phyloP scores from a whole-genome alignment of 2,888 invertebrate genomes.

The Limnephilus marmoratus region DNA sequence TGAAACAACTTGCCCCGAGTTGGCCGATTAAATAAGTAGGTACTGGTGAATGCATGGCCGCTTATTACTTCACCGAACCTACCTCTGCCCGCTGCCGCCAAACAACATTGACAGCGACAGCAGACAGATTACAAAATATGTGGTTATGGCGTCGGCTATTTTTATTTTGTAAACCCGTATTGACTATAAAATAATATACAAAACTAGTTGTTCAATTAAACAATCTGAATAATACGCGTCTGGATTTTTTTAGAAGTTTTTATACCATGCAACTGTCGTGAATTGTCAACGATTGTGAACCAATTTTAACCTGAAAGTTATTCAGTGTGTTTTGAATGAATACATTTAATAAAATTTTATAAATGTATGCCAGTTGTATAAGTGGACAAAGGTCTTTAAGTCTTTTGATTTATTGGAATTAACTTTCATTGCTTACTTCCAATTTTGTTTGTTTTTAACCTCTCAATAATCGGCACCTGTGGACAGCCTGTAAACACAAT shows the following conservation, averaged over 20 bases:
- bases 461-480: neutral
- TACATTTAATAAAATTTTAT: neutral
- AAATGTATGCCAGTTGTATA: neutral
- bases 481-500: neutral
- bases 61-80: neutral
- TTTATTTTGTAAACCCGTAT: neutral
- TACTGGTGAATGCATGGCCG: neutral
- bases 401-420: neutral
- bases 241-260: neutral
- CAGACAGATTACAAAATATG: neutral
- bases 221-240: neutral
- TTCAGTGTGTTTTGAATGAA: neutral
- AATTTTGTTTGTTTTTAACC: neutral
- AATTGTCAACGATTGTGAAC: neutral
- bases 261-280: neutral
- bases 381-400: neutral
- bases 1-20: neutral
- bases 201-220: neutral
- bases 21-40: neutral
- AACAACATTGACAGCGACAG: constrained; percentile 15
- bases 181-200: neutral
- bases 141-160: constrained; percentile 27
- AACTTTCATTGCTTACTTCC: neutral
- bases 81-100: neutral
- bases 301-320: neutral